Conservation (phyloP, 2,888 invertebrate genomes). For the Synanthedon tipuliformis region DNA sequence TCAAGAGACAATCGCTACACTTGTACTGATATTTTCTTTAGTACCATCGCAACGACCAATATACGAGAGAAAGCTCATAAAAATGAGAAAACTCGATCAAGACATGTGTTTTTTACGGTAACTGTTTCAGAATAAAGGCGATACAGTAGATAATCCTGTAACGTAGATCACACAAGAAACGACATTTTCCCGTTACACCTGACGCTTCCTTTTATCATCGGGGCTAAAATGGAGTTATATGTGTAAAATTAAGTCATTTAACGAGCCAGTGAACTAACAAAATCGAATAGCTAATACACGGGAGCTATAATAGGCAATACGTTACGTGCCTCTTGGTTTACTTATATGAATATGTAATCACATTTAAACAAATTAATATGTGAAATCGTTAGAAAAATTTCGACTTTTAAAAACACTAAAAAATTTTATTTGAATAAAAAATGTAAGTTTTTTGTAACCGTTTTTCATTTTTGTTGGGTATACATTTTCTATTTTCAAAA, state of each 20-base stretch:
- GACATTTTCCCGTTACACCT: not conserved
- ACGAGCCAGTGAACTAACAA: slow-evolving; percentile 8
- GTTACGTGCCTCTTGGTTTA: no score
- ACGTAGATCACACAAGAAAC: not conserved
- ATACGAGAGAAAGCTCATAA: slow-evolving; percentile 11
- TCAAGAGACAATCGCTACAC: slow-evolving; percentile 1
- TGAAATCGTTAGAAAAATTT: no score
- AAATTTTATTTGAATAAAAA: no score
- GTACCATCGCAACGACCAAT: slow-evolving; percentile 12
- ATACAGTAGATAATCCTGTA: not conserved
- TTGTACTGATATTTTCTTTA: slow-evolving; percentile 11
- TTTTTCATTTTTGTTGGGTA: no score
- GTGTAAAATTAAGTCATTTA: slow-evolving; percentile 8
- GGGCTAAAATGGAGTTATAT: not conserved
- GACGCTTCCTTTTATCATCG: not conserved
- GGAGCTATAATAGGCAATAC: no score
- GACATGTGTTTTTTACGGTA: slow-evolving; percentile 6
- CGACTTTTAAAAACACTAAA: no score
- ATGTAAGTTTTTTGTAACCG: no score
- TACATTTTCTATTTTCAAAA: no score
- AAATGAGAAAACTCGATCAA: slow-evolving; percentile 16
- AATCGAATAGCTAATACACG: not conserved
- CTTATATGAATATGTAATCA: no score
- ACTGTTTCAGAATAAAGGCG: not conserved
- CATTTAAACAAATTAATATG: no score